Conservation (phyloP, 2,113 vertebrate species). For the Chiloscyllium plagiosum region DNA sequence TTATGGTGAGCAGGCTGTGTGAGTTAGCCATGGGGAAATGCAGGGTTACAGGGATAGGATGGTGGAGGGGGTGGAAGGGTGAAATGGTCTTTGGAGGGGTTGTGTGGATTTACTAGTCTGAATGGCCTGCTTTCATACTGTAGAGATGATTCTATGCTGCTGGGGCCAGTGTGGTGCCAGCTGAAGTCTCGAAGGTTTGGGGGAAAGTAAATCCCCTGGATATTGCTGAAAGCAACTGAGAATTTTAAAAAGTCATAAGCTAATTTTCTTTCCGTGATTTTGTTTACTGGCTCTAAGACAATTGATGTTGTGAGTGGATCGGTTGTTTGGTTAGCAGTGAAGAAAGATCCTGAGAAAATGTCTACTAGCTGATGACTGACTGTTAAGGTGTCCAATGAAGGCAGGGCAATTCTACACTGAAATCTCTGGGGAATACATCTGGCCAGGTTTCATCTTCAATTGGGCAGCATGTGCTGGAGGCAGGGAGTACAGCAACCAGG, state of each 20-base stretch:
- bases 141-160: no score
- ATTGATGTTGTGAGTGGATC: neutral
- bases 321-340: neutral
- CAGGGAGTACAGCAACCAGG: neutral
- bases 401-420: neutral
- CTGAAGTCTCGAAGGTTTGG: no score
- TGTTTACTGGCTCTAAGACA: neutral
- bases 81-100: no score
- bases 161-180: no score
- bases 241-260: neutral
- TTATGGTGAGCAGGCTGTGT: no score
- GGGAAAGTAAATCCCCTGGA: no score
- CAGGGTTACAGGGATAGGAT: no score
- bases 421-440: neutral
- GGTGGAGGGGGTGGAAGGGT: no score
- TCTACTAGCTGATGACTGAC: no score
- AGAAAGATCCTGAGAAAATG: neutral
- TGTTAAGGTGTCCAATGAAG: neutral
- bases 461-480: neutral
- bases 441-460: neutral
- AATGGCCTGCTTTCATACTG: no score
- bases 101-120: no score
- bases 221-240: neutral
- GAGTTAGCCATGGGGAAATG: no score
- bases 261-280: neutral